Evolutionary conservation across 2,888 invertebrate genomes (phyloP).

Genomic region (Fabriciana adippe): DNA sequence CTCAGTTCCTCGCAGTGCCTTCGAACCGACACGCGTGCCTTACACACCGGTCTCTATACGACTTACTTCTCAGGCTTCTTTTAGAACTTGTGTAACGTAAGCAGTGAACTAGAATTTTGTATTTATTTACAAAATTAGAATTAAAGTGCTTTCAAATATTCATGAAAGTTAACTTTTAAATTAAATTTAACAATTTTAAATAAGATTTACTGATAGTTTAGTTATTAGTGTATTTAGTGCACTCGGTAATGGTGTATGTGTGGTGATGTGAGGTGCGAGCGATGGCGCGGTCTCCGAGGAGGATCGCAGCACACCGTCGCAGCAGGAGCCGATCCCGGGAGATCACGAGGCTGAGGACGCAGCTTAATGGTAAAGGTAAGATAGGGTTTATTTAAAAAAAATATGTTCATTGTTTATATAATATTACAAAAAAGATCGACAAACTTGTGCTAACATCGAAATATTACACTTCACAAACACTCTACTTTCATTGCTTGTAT

Average conservation of each 20-base stretch:
- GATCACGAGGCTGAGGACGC: conserved; percentile 63
- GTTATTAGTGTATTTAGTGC: background rate
- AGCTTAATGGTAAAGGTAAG: conserved; percentile 71
- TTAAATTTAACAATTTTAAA: background rate
- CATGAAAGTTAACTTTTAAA: too few species aligned
- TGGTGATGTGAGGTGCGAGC: conserved; percentile 32
- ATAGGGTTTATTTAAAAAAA: too few species aligned
- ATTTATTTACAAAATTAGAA: too few species aligned
- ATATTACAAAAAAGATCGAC: too few species aligned
- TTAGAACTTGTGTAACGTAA: conserved; percentile 23
- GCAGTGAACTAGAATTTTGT: conserved; percentile 17
- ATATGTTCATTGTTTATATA: too few species aligned
- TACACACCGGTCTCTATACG: background rate
- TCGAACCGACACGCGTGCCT: conserved; percentile 52
- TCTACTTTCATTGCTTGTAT: conserved; percentile 1
- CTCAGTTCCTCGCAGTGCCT: conserved; percentile 66
- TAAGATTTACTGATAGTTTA: background rate
- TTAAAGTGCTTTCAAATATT: too few species aligned
- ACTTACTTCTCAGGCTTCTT: conserved; percentile 20
- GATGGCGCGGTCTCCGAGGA: conserved; percentile 74
- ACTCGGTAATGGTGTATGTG: background rate
- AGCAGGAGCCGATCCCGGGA: conserved; percentile 68
- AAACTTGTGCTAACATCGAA: too few species aligned
- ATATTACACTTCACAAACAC: too few species aligned
- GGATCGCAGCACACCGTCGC: conserved; percentile 64